Percentiles rank a stretch among this genome's conserved stretches.
phyloP scores from a whole-genome alignment of 2,888 invertebrate genomes.

The Scelioninae gen. 1 region DNA sequence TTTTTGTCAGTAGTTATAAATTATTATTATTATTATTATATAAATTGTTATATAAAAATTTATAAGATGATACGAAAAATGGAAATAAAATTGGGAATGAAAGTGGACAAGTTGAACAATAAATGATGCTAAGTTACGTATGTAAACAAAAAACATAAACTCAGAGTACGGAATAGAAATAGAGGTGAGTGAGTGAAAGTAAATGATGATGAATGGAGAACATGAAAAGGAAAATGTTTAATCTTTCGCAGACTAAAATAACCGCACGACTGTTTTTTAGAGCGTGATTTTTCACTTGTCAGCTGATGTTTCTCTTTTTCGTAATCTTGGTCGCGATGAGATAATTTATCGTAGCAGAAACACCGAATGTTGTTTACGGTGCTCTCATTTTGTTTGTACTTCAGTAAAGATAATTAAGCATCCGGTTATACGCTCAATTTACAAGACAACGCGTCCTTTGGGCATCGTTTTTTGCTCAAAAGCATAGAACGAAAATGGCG shows the following conservation, averaged over 20 bases:
- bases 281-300: slow-evolving; percentile 16
- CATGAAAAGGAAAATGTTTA: slow-evolving; percentile 19
- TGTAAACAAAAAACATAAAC: not conserved
- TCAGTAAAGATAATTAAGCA: slow-evolving; percentile 3
- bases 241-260: slow-evolving; percentile 11
- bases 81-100: not conserved
- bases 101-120: not conserved
- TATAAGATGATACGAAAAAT: not conserved
- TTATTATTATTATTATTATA: too few species aligned
- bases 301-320: slow-evolving; percentile 1
- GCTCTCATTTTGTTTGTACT: slow-evolving; percentile 5
- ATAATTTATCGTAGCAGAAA: slow-evolving; percentile 4
- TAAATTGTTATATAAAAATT: too few species aligned
- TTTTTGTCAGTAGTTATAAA: too few species aligned
- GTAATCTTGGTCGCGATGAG: not conserved
- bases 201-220: slow-evolving; percentile 12
- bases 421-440: not conserved
- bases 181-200: slow-evolving; percentile 16
- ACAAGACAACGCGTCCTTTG: not conserved
- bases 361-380: slow-evolving; percentile 13
- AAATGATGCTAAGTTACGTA: not conserved
- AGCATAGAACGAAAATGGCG: not conserved
- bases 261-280: not conserved
- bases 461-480: not conserved
- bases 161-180: not conserved